phyloP scores from a whole-genome alignment of 1,140 invertebrate genomes.

The Amphibalanus amphitrite region DNA sequence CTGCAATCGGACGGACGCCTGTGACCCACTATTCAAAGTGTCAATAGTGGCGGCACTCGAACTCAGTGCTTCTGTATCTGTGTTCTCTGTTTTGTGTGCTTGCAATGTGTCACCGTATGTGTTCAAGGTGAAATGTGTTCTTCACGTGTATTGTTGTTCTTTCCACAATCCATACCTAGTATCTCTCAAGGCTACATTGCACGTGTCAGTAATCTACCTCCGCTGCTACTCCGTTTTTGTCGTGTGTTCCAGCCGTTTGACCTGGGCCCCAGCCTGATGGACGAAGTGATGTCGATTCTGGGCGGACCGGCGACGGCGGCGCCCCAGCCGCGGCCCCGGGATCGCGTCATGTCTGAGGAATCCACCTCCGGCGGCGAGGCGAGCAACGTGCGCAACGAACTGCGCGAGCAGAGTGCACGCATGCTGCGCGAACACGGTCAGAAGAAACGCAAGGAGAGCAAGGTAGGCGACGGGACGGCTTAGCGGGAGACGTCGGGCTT shows the following conservation, averaged over 20 bases:
- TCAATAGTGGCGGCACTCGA: no score
- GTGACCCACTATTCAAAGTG: no score
- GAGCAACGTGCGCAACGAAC: conserved; percentile 4
- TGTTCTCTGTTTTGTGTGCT: no score
- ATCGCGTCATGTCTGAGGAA: conserved; percentile 5
- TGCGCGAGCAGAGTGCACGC: conserved; percentile 3
- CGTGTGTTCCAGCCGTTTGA: conserved; percentile 46
- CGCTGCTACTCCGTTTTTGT: conserved; percentile 29
- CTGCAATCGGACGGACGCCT: no score
- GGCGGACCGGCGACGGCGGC: conserved; percentile 22
- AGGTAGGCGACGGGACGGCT: neutral
- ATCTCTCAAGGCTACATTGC: no score
- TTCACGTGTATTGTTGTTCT: no score
- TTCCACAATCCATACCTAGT: no score
- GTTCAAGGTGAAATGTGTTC: no score
- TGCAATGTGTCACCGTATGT: no score
- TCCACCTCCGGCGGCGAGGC: neutral
- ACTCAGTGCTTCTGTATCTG: no score
- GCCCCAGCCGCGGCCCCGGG: conserved; percentile 12
- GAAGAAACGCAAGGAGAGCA: conserved; percentile 9
- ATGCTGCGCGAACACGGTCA: neutral
- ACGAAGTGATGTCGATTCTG: conserved; percentile 76
- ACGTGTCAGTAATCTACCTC: no score
- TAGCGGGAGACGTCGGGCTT: conserved; percentile 7
- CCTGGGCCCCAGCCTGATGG: conserved; percentile 78